A percentile compares a stretch with the other conserved stretches of the same genome.
phyloP scores from a whole-genome alignment of 2,113 vertebrate species.

The Copsychus sechellarum region DNA sequence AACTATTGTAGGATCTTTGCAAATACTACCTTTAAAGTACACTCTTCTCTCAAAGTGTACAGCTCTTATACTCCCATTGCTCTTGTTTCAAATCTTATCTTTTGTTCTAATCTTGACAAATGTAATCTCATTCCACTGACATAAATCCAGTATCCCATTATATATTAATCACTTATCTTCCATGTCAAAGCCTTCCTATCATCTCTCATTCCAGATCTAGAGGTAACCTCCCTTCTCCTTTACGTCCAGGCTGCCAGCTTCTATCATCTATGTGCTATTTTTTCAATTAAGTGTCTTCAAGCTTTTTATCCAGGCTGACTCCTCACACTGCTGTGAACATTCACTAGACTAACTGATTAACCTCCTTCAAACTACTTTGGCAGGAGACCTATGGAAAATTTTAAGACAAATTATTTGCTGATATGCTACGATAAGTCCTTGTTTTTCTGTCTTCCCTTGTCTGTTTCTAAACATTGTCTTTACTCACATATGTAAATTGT shows the following conservation, averaged over 20 bases:
- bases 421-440: not conserved
- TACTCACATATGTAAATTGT: not conserved
- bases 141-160: constrained; percentile 48
- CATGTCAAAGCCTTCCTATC: constrained; percentile 46
- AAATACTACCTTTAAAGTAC: not conserved
- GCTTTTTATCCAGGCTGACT: constrained; percentile 15
- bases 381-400: constrained; percentile 31
- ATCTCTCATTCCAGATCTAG: constrained; percentile 29
- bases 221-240: constrained; percentile 28
- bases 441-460: not conserved
- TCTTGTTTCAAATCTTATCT: constrained; percentile 19
- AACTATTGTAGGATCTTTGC: not conserved
- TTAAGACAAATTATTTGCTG: not conserved
- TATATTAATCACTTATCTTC: constrained; percentile 60
- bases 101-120: constrained; percentile 59
- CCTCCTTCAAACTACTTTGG: not conserved
- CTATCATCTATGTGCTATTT: constrained; percentile 41
- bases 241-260: constrained; percentile 25
- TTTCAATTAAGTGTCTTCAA: constrained; percentile 48
- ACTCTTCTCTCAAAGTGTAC: not conserved
- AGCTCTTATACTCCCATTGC: not conserved
- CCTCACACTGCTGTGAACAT: not conserved
- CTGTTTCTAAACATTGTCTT: not conserved
- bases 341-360: not conserved
- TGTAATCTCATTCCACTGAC: constrained; percentile 10